Percentiles rank a stretch among this genome's conserved stretches.
phyloP scores from a whole-genome alignment of 1,140 invertebrate species.

The Camponotus floridanus region DNA sequence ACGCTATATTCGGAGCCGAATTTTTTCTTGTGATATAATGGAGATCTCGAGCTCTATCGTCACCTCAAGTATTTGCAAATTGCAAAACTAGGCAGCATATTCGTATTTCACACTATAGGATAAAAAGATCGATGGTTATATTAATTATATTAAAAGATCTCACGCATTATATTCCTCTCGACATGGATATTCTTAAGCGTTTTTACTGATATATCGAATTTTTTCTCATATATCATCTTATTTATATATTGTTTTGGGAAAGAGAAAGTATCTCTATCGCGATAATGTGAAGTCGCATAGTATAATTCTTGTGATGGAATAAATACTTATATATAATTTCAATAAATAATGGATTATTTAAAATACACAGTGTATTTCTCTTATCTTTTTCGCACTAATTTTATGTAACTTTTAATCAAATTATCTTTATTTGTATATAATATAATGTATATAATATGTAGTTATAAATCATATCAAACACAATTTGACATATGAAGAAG shows the following conservation, averaged over 20 bases:
- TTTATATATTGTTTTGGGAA: conserved; percentile 33
- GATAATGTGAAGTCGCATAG: conserved; percentile 56
- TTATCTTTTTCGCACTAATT: neutral
- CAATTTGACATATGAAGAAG: neutral
- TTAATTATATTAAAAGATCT: conserved; percentile 53
- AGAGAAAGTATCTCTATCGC: conserved; percentile 31
- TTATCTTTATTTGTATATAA: too few species aligned
- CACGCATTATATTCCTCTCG: conserved; percentile 13
- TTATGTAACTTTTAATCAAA: neutral
- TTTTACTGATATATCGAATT: conserved; percentile 60
- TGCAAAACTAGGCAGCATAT: conserved; percentile 28
- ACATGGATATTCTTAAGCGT: neutral
- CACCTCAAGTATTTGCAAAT: conserved; percentile 25
- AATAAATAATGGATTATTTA: conserved; percentile 70
- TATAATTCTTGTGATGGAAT: conserved; percentile 64
- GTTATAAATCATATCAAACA: neutral
- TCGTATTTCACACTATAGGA: conserved; percentile 35
- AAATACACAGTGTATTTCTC: conserved; percentile 52
- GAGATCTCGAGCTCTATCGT: neutral
- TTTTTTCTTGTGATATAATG: neutral
- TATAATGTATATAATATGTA: neutral
- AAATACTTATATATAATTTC: conserved; percentile 74
- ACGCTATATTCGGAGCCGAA: neutral
- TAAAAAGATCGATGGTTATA: conserved; percentile 40
- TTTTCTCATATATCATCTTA: conserved; percentile 31